Evolutionary conservation across 2,888 invertebrate species (phyloP), one percentile per base, ranked within the genome.

Genomic region (Xanthorhoe spadicearia): DNA sequence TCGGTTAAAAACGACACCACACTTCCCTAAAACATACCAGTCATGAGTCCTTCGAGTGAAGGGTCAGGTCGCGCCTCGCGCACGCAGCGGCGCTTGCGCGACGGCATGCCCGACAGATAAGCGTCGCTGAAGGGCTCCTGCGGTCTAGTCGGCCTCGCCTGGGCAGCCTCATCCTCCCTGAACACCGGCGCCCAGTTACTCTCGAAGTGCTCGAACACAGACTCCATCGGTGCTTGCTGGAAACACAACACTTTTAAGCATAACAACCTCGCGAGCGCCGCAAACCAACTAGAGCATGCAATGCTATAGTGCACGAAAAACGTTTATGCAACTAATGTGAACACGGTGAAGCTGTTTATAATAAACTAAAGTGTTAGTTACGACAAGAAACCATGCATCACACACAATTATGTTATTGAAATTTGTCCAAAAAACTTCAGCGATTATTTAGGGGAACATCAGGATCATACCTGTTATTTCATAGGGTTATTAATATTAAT

Each of bases 21-120:
- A 10, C 38, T 10, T 10, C 10, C 38, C 38, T 10, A 38, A 8
- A 10, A 10, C 38, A 43, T 66, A 90, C 91, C 89, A 49, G 79
- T 80, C 64, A 89, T 79, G 60, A 91, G 81, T 4, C 77, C 84
- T 15, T 84, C 82, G 13, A 90, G 81, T 0, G 83, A 85, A 0
- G 83, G 74, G 0, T 87, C 74, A 7, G 91, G 89, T 0, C 89
- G 77, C 3, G 80, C 53, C 57, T 85, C 83, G 0, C 87, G 83
- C 48, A 96, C 93, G 71, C 98, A 94, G 85, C 97, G 97, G 71
- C 98, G 96, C 67, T 98, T 95, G 86, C 98, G 97, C 49, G 96
- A 95, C 13, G 99, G 97, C 96, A 98, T 96, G 10, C 97, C 97
- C 8, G 96, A 95, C 52, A 98, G 92, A 86, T 98, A 99, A 0